phyloP scores from a whole-genome alignment of 2,888 invertebrate genomes.

The Tanytarsus gracilentus region DNA sequence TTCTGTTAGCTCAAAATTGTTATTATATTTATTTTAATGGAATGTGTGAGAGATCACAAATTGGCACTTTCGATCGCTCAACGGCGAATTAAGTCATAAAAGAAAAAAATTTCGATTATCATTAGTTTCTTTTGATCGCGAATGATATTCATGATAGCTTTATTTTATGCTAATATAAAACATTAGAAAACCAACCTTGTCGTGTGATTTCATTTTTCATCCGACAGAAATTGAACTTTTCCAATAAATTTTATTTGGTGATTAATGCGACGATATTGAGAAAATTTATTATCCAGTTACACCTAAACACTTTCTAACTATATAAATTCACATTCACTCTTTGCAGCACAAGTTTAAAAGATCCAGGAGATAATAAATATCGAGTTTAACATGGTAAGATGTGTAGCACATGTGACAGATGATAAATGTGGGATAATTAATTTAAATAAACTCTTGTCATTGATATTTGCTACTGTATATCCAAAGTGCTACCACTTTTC shows the following conservation, averaged over 20 bases:
- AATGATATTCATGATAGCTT: no score
- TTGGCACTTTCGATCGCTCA: constrained; percentile 4
- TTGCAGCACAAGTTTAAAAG: constrained; percentile 2
- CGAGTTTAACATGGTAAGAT: not conserved
- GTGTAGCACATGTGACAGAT: constrained; percentile 24
- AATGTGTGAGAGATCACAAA: not conserved
- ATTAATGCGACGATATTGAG: no score
- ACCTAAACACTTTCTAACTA: no score
- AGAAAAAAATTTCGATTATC: not conserved
- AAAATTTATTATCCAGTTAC: no score
- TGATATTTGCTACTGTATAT: constrained; percentile 12
- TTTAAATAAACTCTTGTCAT: constrained; percentile 13
- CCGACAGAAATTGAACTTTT: no score
- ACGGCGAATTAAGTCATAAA: not conserved
- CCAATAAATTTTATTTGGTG: no score
- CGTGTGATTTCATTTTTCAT: no score
- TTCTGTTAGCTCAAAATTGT: not conserved
- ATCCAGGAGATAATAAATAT: constrained; percentile 12
- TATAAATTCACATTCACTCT: not conserved
- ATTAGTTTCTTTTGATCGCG: not conserved
- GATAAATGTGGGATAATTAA: constrained; percentile 20
- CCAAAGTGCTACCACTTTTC: not conserved
- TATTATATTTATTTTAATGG: not conserved
- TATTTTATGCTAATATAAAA: no score
- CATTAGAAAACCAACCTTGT: no score